phyloP scores from a whole-genome alignment of 2,113 vertebrate genomes.

The Myotis lucifugus region DNA sequence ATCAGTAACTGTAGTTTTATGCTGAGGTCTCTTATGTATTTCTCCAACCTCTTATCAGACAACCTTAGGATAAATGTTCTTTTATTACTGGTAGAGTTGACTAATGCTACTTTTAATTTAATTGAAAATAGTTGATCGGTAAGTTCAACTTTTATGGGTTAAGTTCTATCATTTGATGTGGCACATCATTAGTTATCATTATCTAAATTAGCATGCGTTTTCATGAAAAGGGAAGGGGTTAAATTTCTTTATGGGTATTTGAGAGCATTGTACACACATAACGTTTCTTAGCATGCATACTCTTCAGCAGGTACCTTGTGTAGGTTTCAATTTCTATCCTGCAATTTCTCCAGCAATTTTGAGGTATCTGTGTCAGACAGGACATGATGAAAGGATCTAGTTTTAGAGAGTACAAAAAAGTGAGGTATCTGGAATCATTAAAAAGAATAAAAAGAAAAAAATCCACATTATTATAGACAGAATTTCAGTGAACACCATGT shows the following conservation, averaged over 20 bases:
- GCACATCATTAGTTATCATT: slow-evolving; percentile 79
- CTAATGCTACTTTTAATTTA: slow-evolving; percentile 78
- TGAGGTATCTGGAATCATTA: neutral
- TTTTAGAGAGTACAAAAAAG: neutral
- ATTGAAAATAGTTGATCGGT: slow-evolving; percentile 70
- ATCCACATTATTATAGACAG: neutral
- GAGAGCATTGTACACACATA: slow-evolving; percentile 8
- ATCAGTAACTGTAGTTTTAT: slow-evolving; percentile 31
- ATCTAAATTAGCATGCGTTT: slow-evolving; percentile 77
- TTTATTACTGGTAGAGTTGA: slow-evolving; percentile 53
- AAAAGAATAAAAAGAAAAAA: neutral
- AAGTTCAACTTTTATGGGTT: slow-evolving; percentile 78
- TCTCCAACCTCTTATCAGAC: slow-evolving; percentile 63
- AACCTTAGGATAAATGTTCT: slow-evolving; percentile 54
- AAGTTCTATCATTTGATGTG: slow-evolving; percentile 74
- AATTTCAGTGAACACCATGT: neutral
- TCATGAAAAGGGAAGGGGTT: slow-evolving; percentile 63
- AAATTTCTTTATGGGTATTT: slow-evolving; percentile 78
- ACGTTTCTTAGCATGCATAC: slow-evolving; percentile 57
- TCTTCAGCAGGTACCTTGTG: slow-evolving; percentile 43
- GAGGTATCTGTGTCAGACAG: neutral
- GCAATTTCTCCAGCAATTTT: neutral
- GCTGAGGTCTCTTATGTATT: neutral
- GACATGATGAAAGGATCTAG: neutral
- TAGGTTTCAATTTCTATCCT: slow-evolving; percentile 46